Percentiles rank a stretch among this genome's conserved stretches.
phyloP scores from a whole-genome alignment of 2,888 invertebrate species.

The Xiphydria camelus region DNA sequence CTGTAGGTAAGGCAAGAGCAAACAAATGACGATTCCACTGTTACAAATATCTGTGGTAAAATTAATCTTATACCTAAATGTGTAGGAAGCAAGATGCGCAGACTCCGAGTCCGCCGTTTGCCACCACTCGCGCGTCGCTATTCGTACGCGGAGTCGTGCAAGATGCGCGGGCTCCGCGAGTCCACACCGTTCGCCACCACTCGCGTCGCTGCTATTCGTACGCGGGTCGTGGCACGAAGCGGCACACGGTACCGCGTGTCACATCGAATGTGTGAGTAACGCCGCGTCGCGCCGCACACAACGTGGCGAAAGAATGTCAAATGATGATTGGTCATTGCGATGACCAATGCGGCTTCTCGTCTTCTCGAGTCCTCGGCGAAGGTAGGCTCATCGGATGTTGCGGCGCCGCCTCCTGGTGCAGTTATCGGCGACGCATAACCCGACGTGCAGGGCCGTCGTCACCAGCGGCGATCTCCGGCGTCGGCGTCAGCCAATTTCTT shows the following conservation, averaged over 20 bases:
- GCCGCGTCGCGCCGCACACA: slow-evolving; percentile 7
- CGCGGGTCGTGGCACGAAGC: too few species aligned
- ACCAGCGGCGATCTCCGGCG: not conserved
- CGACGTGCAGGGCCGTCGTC: slow-evolving; percentile 3
- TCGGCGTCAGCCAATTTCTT: slow-evolving; percentile 11
- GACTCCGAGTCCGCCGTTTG: too few species aligned
- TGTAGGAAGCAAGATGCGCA: too few species aligned
- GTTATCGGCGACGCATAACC: slow-evolving; percentile 20
- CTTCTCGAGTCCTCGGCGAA: slow-evolving; percentile 31
- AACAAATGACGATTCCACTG: too few species aligned
- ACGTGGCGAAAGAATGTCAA: slow-evolving; percentile 53
- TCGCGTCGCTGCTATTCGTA: too few species aligned
- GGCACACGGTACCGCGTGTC: not conserved
- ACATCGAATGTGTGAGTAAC: not conserved
- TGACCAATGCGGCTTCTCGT: slow-evolving; percentile 51
- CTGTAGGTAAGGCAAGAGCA: too few species aligned
- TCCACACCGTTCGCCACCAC: too few species aligned
- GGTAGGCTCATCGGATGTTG: slow-evolving; percentile 31
- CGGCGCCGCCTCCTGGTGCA: slow-evolving; percentile 49
- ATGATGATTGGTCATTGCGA: slow-evolving; percentile 56
- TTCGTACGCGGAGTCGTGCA: too few species aligned
- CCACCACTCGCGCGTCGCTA: too few species aligned
- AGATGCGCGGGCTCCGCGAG: too few species aligned
- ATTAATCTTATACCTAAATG: too few species aligned
- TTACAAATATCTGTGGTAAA: too few species aligned